Evolutionary conservation across 2,888 invertebrate species (phyloP).

Genomic region (Limulus polyphemus): DNA sequence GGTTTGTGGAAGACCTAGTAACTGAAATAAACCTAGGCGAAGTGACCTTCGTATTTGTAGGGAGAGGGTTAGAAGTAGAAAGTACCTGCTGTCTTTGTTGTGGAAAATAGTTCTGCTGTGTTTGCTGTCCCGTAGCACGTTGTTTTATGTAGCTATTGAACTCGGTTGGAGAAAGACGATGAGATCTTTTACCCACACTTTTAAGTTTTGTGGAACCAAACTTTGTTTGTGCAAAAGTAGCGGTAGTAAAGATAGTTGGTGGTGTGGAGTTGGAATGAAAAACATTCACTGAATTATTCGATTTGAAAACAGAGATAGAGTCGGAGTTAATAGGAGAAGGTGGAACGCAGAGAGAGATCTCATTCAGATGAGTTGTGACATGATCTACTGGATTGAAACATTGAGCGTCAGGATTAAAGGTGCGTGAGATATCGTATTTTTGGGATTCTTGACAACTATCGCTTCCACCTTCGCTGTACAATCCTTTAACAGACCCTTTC

Average conservation of each 20-base stretch:
- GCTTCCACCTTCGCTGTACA: slow-evolving; percentile 47
- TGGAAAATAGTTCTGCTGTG: slow-evolving; percentile 27
- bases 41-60: too few species aligned
- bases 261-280: slow-evolving; percentile 41
- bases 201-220: slow-evolving; percentile 97
- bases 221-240: slow-evolving; percentile 96
- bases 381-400: slow-evolving; percentile 88
- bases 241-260: slow-evolving; percentile 77
- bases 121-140: slow-evolving; percentile 77
- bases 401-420: slow-evolving; percentile 84
- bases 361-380: slow-evolving; percentile 49
- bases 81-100: too few species aligned
- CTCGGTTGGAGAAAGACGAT: slow-evolving; percentile 95
- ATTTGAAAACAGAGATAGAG: neutral
- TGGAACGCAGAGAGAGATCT: slow-evolving; percentile 44
- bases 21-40: too few species aligned
- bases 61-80: too few species aligned
- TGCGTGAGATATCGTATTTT: slow-evolving; percentile 43
- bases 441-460: slow-evolving; percentile 28
- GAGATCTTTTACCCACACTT: slow-evolving; percentile 58
- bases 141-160: slow-evolving; percentile 95
- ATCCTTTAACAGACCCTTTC: slow-evolving; percentile 75
- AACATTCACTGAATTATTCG: slow-evolving; percentile 1
- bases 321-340: too few species aligned
- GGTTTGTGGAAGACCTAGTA: too few species aligned